Percentiles rank a stretch among this genome's conserved stretches.
These are phyloP conservation scores for Merluccius polli DNA, from an alignment of 2,797 vertebrate genomes.

Conservation along the genomic window DNA sequence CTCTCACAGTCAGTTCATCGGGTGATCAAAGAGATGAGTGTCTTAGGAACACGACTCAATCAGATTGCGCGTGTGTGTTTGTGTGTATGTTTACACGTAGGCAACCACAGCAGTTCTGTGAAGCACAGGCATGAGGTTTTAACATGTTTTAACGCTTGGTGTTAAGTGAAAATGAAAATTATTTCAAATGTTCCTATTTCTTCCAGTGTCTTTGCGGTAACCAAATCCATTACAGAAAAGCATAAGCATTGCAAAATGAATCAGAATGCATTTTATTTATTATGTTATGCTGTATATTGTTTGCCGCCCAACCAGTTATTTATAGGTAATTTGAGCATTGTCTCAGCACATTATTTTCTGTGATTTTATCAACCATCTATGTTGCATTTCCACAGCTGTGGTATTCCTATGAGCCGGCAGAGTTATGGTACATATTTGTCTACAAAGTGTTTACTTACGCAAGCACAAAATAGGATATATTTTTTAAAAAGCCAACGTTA, in stretches of 20 bases:
- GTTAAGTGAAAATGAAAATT: background rate
- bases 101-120: background rate
- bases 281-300: background rate
- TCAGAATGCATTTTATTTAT: background rate
- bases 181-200: background rate
- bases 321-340: conserved; percentile 39
- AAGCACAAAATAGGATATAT: conserved; percentile 60
- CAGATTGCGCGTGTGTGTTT: no score
- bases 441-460: conserved; percentile 56
- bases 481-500: conserved; percentile 45
- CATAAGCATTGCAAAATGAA: background rate
- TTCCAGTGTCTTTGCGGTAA: background rate
- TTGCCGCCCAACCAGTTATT: conserved; percentile 27
- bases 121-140: background rate
- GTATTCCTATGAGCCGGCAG: conserved; percentile 58
- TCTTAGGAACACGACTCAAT: no score
- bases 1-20: background rate
- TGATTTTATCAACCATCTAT: conserved; percentile 50
- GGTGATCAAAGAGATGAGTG: background rate
- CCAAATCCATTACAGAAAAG: background rate
- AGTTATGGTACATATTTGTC: conserved; percentile 52
- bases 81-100: background rate
- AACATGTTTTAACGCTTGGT: background rate
- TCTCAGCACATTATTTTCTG: conserved; percentile 40
- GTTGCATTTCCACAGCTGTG: conserved; percentile 57